Evolutionary conservation across 2,888 invertebrate species (phyloP).

Genomic region (Plagiodera versicolora): DNA sequence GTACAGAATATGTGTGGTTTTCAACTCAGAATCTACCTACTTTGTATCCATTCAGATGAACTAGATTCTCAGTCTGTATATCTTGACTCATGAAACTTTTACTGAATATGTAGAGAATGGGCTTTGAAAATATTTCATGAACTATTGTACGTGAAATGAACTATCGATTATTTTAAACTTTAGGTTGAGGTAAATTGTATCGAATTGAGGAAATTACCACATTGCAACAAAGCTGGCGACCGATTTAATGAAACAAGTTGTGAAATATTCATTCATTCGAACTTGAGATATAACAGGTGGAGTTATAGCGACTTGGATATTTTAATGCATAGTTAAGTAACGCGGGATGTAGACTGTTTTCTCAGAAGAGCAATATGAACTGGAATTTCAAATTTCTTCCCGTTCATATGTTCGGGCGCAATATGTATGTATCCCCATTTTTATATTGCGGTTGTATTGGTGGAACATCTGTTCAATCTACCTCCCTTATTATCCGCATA

Average conservation of each 20-base stretch:
- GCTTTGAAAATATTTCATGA: too few species aligned
- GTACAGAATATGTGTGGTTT: too few species aligned
- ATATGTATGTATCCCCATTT: conserved; percentile 39
- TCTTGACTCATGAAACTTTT: too few species aligned
- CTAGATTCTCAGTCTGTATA: too few species aligned
- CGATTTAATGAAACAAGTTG: conserved; percentile 28
- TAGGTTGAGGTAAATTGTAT: too few species aligned
- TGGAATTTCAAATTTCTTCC: conserved; percentile 40
- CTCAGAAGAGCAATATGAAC: conserved; percentile 46
- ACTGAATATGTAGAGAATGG: too few species aligned
- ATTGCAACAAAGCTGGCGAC: not conserved
- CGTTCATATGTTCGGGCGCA: conserved; percentile 39
- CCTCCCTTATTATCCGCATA: conserved; percentile 31
- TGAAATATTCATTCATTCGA: conserved; percentile 35
- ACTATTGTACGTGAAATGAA: too few species aligned
- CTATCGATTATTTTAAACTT: too few species aligned
- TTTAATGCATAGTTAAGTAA: conserved; percentile 51
- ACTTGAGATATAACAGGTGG: conserved; percentile 34
- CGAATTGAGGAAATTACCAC: too few species aligned
- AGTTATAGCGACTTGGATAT: conserved; percentile 36
- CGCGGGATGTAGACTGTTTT: conserved; percentile 39
- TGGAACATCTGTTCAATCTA: conserved; percentile 33
- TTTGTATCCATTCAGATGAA: too few species aligned
- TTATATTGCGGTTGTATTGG: conserved; percentile 31
- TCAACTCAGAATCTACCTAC: too few species aligned